Evolutionary conservation across 2,797 vertebrate species (phyloP).

Genomic region (Myiotriccus ornatus): DNA sequence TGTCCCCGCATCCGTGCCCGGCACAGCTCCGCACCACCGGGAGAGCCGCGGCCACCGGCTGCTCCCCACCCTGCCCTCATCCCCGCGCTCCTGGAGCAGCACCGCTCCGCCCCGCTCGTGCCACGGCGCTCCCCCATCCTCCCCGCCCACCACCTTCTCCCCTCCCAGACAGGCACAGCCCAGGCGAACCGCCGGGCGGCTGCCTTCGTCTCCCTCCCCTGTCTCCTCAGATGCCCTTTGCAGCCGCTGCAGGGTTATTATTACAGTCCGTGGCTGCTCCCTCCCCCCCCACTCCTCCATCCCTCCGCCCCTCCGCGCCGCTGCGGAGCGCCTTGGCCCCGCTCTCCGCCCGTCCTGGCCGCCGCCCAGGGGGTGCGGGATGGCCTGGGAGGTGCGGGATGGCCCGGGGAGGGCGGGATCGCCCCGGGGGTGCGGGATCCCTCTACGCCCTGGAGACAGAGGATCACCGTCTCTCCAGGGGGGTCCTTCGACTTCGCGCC

Average conservation of each 20-base stretch:
- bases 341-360: background rate
- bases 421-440: background rate
- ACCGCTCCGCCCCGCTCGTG: background rate
- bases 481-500: background rate
- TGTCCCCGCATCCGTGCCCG: background rate
- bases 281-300: background rate
- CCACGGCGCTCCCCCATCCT: background rate
- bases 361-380: background rate
- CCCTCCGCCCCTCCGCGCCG: background rate
- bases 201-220: conserved; percentile 38
- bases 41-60: background rate
- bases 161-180: conserved; percentile 51
- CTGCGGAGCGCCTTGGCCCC: conserved; percentile 56
- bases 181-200: conserved; percentile 34
- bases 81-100: background rate
- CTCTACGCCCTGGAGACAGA: background rate
- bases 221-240: conserved; percentile 78
- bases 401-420: background rate
- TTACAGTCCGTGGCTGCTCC: conserved; percentile 68
- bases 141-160: conserved; percentile 36
- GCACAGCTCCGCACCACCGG: background rate
- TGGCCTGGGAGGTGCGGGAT: background rate
- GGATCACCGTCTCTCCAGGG: background rate
- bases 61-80: too few relatives aligned
- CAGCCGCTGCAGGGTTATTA: conserved; percentile 71